Percentiles rank a stretch among this genome's conserved stretches.
Conservation (phyloP, 1,140 invertebrate genomes). For the Zeugodacus cucurbitae region DNA sequence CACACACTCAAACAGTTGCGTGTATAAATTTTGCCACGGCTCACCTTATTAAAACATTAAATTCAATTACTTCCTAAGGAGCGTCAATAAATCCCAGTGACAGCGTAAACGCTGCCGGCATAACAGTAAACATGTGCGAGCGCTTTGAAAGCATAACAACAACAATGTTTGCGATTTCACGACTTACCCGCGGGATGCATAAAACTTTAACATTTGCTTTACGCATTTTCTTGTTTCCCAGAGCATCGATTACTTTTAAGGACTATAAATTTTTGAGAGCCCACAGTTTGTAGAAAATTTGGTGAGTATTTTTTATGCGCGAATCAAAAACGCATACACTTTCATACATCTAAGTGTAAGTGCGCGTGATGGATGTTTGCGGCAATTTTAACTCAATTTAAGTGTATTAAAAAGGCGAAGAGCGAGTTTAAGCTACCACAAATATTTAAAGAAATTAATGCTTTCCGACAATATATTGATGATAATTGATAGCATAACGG, state of each 20-base stretch:
- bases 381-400: background rate
- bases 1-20: background rate
- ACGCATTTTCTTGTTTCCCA: background rate
- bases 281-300: background rate
- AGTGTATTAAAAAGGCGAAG: background rate
- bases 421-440: background rate
- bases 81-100: background rate
- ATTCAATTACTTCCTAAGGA: constrained; percentile 6
- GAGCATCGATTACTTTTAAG: constrained; percentile 8
- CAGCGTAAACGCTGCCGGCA: background rate
- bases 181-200: background rate
- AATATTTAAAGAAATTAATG: background rate
- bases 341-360: background rate
- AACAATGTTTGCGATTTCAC: background rate
- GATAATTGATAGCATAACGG: too few relatives aligned
- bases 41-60: background rate
- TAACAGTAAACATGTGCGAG: constrained; percentile 7
- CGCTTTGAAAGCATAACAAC: background rate
- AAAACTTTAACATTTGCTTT: background rate
- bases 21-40: background rate
- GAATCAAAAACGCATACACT: background rate
- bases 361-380: background rate
- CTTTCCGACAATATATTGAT: too few relatives aligned
- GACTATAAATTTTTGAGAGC: constrained; percentile 5
- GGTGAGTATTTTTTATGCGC: background rate